Evolutionary conservation across 2,888 invertebrate genomes (phyloP).

Genomic region (Phasia obesa): DNA sequence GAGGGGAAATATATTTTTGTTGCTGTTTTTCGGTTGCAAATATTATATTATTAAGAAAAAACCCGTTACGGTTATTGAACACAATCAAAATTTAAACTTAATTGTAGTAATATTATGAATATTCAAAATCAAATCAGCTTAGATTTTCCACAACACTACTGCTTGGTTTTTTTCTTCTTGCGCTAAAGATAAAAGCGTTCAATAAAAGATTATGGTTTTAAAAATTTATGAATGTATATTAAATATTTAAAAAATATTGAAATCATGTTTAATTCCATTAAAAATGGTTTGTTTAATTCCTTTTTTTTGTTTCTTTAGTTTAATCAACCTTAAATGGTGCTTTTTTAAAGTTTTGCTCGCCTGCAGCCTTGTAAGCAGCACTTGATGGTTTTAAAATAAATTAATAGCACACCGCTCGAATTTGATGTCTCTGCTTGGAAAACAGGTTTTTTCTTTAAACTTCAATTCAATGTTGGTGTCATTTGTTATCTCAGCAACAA

Average conservation of each 20-base stretch:
- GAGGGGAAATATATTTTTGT: constrained; percentile 19
- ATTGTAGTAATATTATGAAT: constrained; percentile 17
- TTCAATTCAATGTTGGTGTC: constrained; percentile 53
- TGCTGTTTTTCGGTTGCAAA: constrained; percentile 9
- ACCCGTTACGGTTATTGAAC: constrained; percentile 66
- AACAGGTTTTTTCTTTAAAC: constrained; percentile 67
- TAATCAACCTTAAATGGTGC: constrained; percentile 59
- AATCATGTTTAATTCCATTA: neutral
- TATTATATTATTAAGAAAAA: constrained; percentile 48
- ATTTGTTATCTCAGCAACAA: constrained; percentile 44
- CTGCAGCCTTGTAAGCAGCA: constrained; percentile 22
- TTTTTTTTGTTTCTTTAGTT: constrained; percentile 14
- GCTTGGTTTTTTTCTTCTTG: neutral
- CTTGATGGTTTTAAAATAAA: constrained; percentile 20
- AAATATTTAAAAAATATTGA: neutral
- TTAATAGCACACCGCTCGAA: constrained; percentile 48
- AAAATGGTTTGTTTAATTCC: constrained; percentile 8
- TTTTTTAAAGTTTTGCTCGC: constrained; percentile 34
- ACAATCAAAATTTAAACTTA: constrained; percentile 34
- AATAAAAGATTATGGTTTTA: neutral
- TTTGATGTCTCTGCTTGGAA: constrained; percentile 60
- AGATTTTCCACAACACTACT: constrained; percentile 4
- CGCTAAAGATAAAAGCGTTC: neutral
- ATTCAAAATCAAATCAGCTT: constrained; percentile 23
- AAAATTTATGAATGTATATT: neutral